These are phyloP conservation scores for Rhabdophis nuchalis DNA, from an alignment of 2,797 vertebrate species.

Conservation along the genomic window DNA sequence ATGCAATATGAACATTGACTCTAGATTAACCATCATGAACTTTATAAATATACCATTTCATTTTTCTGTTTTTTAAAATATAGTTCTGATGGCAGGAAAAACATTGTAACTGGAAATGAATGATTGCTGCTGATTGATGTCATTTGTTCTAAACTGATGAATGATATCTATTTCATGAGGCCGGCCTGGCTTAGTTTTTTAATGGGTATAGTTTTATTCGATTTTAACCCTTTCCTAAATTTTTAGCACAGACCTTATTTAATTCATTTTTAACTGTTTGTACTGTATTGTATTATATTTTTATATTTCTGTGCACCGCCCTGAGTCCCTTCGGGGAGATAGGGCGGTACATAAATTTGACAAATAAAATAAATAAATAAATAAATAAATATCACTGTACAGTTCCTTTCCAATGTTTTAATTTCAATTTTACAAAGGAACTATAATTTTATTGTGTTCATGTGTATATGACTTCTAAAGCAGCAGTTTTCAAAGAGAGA, in stretches of 20 bases:
- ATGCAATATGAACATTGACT: constrained; percentile 36
- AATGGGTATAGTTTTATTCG: no score
- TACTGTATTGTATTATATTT: no score
- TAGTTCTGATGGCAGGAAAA: background rate
- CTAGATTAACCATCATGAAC: constrained; percentile 41
- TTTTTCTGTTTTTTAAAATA: constrained; percentile 21
- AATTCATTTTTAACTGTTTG: no score
- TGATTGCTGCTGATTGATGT: constrained; percentile 36
- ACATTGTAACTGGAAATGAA: constrained; percentile 46
- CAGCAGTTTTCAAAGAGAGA: background rate
- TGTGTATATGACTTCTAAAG: background rate
- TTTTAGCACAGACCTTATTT: no score
- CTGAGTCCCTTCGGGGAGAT: no score
- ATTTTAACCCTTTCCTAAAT: no score
- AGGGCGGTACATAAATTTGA: no score
- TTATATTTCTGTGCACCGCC: no score
- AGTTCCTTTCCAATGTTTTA: constrained; percentile 18
- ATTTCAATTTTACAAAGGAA: constrained; percentile 13
- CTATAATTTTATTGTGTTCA: background rate
- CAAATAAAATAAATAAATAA: no score
- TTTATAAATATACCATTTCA: constrained; percentile 41
- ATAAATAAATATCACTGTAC: background rate
- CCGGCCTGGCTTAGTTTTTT: no score
- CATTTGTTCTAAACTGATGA: constrained; percentile 25
- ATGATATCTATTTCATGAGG: no score